These are phyloP conservation scores for Teleogryllus occipitalis DNA, from an alignment of 1,140 invertebrate genomes.

Conservation along the genomic window DNA sequence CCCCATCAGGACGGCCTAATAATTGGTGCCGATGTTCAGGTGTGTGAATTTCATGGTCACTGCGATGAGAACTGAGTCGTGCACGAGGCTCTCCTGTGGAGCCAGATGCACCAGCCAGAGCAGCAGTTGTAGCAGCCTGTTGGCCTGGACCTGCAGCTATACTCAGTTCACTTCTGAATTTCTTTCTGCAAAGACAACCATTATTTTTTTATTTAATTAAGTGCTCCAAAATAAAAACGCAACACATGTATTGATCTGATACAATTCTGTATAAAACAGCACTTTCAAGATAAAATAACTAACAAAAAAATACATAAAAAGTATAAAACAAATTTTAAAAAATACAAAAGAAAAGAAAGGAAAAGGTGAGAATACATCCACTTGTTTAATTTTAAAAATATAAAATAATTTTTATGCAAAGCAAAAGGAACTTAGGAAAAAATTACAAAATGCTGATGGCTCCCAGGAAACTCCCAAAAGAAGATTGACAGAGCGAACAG, in stretches of 20 bases:
- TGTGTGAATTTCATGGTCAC: slow-evolving; percentile 51
- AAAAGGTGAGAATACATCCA: too few relatives aligned
- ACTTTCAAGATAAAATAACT: background rate
- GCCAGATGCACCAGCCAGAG: background rate
- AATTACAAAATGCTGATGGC: too few relatives aligned
- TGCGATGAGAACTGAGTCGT: slow-evolving; percentile 43
- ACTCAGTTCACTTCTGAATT: slow-evolving; percentile 41
- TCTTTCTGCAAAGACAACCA: slow-evolving; percentile 29
- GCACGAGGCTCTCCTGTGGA: background rate
- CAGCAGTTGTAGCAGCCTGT: background rate
- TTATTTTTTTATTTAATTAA: background rate
- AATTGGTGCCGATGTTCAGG: slow-evolving; percentile 37
- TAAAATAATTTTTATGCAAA: too few relatives aligned
- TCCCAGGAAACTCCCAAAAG: too few relatives aligned
- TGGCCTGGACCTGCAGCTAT: slow-evolving; percentile 30
- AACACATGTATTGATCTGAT: background rate
- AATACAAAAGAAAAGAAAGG: too few relatives aligned
- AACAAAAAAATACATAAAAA: too few relatives aligned
- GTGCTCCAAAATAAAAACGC: too few relatives aligned
- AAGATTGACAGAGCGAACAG: too few relatives aligned
- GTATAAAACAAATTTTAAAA: too few relatives aligned
- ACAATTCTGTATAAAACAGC: background rate
- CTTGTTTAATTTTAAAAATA: too few relatives aligned
- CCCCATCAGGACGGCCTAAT: slow-evolving; percentile 21
- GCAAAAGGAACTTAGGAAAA: too few relatives aligned